Base-by-base conservation (phyloP, 2,888 invertebrate species). In the Operophtera brumata region DNA sequence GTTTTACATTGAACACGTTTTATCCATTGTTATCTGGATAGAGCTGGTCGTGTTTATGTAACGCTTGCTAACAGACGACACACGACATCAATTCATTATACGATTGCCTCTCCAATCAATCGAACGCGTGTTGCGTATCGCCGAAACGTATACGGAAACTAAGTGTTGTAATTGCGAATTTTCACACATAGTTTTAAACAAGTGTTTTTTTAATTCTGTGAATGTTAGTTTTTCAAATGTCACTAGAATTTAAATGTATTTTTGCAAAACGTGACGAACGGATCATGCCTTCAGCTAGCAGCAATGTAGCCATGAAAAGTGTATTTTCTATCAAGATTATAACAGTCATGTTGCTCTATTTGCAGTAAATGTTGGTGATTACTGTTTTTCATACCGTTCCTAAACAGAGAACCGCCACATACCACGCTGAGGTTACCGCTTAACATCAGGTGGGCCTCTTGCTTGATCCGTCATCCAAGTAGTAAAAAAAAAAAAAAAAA, bases 1-100 rank as follows among this genome's bases (percentile, higher is more conserved):
- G 20, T 30, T 40, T 28, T 20, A 47, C 3, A 30, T 43, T 39
- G 20, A 36, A 25, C 55, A 2, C 43, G 53, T 59, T 46, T 43
- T 13, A 52, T 52, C 56, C 64, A 67, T 69, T 72, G 73, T 74
- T 69, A 75, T 78, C 82, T 73, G 75, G 67, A 58, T 65, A 57
- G 12, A 73, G 70, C 75, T 71, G 72, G 69, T 58, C 57, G 49
- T 52, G 64, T 73, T 79, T 73, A 78, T 67, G 70, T 75, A 76
- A 77, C 28, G n/a, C n/a, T 39, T 57, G 56, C 59, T 57, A 57
- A 67, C 49, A 48, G 54, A 50, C 54, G 52, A 47, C 40, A 54
- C 40, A 40, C 61, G 47, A 46, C 52, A n/a, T n/a, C 45, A 54
- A n/a, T n/a, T n/a, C 62, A 77, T 61, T 66, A 39, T 37, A 62